Conservation (phyloP, 2,113 vertebrate genomes). For the Zosterops borbonicus region DNA sequence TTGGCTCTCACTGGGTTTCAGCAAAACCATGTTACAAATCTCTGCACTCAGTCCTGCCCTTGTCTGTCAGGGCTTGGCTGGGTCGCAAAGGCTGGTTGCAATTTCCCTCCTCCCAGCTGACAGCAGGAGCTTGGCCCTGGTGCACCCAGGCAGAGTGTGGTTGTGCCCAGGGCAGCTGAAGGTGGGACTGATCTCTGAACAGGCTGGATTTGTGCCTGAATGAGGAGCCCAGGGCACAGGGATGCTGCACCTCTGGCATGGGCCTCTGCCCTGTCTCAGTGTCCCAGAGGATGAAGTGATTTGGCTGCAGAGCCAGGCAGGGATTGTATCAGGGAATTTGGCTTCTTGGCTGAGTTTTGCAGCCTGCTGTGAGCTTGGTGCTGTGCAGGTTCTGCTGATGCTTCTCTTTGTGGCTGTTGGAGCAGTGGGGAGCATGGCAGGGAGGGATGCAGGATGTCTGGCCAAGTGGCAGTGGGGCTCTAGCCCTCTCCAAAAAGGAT, state of each 20-base stretch:
- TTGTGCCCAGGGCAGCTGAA: background rate
- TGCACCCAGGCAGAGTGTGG: background rate
- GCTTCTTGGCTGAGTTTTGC: background rate
- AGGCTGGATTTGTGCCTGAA: background rate
- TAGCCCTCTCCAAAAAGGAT: background rate
- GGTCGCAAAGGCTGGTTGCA: background rate
- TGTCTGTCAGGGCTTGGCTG: background rate
- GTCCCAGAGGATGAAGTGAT: background rate
- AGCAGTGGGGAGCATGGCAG: background rate
- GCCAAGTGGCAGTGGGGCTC: fast-evolving
- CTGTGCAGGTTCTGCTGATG: background rate
- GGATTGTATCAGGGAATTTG: background rate
- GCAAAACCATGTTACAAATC: background rate
- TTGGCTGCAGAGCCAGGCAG: background rate
- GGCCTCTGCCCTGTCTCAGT: background rate
- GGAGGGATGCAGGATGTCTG: background rate
- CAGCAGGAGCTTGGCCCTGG: background rate
- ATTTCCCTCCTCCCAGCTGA: background rate
- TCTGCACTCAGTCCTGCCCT: fast-evolving
- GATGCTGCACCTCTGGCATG: background rate
- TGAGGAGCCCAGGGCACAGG: background rate
- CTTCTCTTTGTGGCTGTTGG: fast-evolving
- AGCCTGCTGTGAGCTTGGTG: background rate
- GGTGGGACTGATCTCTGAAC: background rate
- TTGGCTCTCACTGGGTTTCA: background rate